A percentile compares a stretch with the other conserved stretches of the same genome.
These are phyloP conservation scores for Proteles cristata DNA, from an alignment of 2,113 vertebrate species.

Conservation along the genomic window DNA sequence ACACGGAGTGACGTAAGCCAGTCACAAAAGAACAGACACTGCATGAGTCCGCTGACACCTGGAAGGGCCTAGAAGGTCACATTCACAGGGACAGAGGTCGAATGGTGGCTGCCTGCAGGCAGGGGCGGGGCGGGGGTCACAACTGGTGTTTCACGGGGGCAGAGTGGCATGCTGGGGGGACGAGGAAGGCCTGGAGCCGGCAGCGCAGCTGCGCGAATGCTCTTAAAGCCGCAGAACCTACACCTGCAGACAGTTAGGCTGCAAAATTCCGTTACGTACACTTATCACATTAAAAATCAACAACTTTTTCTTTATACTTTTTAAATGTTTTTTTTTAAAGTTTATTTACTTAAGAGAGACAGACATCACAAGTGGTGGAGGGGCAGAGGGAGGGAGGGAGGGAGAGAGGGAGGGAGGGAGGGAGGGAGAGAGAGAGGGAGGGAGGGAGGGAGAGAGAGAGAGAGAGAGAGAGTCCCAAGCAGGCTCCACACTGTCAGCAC, in stretches of 20 bases:
- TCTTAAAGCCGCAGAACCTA: fast-evolving
- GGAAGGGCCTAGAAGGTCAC: fast-evolving
- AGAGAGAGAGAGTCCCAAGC: not conserved
- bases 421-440: not conserved
- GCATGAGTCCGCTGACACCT: not conserved
- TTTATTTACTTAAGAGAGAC: not conserved
- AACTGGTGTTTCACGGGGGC: not conserved
- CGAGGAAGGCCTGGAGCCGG: not conserved
- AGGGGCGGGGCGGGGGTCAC: not conserved
- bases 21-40: not conserved
- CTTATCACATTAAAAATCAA: not conserved
- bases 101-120: not conserved
- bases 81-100: not conserved
- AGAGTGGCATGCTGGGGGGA: too few species aligned
- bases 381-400: not conserved
- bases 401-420: not conserved
- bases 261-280: not conserved
- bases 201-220: fast-evolving
- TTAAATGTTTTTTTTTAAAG: not conserved
- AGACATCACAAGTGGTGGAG: fast-evolving
- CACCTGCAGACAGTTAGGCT: fast-evolving
- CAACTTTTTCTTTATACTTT: not conserved
- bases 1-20: fast-evolving
- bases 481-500: too few species aligned
- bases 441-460: too few species aligned